Evolutionary conservation across 2,888 invertebrate species (phyloP).

Genomic region (Agriopis leucophaearia): DNA sequence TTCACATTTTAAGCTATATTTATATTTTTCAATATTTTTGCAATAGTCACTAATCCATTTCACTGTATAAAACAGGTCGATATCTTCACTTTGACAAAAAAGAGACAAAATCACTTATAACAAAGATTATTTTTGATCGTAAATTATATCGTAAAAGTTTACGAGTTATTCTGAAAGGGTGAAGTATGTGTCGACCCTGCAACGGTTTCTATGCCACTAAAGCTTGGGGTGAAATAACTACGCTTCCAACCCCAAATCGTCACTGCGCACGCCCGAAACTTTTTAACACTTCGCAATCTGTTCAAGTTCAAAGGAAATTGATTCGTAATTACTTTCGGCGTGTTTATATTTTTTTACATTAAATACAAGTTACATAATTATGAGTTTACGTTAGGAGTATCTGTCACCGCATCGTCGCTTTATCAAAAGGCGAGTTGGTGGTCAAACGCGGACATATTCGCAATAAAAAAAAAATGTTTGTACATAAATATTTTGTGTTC

Average conservation of each 20-base stretch:
- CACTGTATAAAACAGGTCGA: constrained; percentile 11
- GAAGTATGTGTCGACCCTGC: constrained; percentile 50
- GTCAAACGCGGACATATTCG: no score
- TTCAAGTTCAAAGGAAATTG: constrained; percentile 35
- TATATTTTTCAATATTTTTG: background rate
- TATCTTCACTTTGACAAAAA: background rate
- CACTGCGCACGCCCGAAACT: constrained; percentile 72
- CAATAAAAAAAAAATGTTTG: no score
- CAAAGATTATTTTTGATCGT: constrained; percentile 12
- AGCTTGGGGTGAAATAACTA: constrained; percentile 66
- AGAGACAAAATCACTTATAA: background rate
- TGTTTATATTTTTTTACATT: background rate
- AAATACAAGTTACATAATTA: background rate
- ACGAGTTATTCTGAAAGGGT: constrained; percentile 33
- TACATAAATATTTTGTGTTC: no score
- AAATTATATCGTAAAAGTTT: constrained; percentile 64
- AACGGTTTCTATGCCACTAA: constrained; percentile 61
- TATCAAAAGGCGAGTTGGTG: no score
- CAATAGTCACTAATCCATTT: constrained; percentile 24
- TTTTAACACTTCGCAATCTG: constrained; percentile 47
- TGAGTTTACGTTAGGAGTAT: background rate
- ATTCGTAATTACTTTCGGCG: constrained; percentile 18
- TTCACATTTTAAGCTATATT: constrained; percentile 36
- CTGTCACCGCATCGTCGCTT: no score
- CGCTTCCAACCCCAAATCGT: constrained; percentile 50